A percentile compares a stretch with the other conserved stretches of the same genome.
Evolutionary conservation across 2,113 vertebrate species (phyloP).

Genomic region (Corythoichthys intestinalis): DNA sequence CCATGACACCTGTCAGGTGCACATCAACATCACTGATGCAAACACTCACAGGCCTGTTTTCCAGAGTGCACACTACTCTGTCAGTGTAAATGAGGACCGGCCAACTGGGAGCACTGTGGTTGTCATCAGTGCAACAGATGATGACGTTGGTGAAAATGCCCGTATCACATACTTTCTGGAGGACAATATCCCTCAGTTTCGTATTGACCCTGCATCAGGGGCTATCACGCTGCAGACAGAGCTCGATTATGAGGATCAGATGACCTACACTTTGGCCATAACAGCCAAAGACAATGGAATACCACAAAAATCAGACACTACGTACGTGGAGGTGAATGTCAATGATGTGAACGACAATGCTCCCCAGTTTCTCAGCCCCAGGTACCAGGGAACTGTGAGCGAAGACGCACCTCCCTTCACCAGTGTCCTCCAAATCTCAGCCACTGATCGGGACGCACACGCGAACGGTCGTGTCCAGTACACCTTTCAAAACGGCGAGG

Average conservation of each 20-base stretch:
- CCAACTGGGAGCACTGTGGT: constrained; percentile 91
- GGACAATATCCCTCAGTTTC: constrained; percentile 95
- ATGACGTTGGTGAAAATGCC: constrained; percentile 94
- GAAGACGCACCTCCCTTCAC: constrained; percentile 95
- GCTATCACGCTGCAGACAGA: constrained; percentile 91
- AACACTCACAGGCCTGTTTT: constrained; percentile 96
- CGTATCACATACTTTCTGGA: constrained; percentile 92
- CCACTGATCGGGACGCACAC: constrained; percentile 92
- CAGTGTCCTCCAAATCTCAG: constrained; percentile 94
- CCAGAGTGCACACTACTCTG: constrained; percentile 93
- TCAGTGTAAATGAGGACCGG: constrained; percentile 89
- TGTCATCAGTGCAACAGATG: constrained; percentile 93
- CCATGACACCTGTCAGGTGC: constrained; percentile 91
- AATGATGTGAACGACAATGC: constrained; percentile 98
- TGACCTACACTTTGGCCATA: constrained; percentile 93
- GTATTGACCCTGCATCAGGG: constrained; percentile 84
- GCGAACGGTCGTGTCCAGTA: constrained; percentile 94
- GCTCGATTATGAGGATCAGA: constrained; percentile 97
- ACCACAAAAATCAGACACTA: constrained; percentile 96
- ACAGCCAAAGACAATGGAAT: constrained; percentile 97
- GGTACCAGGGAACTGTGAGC: constrained; percentile 89
- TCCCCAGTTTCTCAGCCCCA: constrained; percentile 88
- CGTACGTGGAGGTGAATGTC: constrained; percentile 96
- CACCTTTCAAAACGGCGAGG: constrained; percentile 97
- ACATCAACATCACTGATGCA: constrained; percentile 96